Evolutionary conservation across 2,113 vertebrate species (phyloP).

Genomic region (Crotalus viridis): DNA sequence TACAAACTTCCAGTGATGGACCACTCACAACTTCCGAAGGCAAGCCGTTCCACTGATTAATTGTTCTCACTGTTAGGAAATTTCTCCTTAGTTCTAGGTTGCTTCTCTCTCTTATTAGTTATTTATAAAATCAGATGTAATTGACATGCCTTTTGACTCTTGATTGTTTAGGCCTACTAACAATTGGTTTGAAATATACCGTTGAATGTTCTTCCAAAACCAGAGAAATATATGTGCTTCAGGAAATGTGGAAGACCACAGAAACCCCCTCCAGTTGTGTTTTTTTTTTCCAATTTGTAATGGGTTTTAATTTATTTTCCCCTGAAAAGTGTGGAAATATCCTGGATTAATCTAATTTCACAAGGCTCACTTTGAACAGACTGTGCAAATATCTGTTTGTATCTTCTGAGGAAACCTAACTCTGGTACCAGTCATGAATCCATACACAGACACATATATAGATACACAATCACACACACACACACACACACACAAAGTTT

Average conservation of each 20-base stretch:
- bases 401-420: neutral
- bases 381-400: neutral
- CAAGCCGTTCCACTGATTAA: too few species aligned
- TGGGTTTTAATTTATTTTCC: neutral
- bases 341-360: neutral
- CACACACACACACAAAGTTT: neutral
- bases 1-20: too few species aligned
- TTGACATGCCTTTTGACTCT: neutral
- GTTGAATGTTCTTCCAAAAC: neutral
- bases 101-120: neutral
- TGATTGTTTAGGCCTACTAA: neutral
- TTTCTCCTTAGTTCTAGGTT: neutral
- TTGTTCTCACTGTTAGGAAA: neutral
- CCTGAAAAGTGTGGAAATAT: neutral
- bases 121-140: neutral
- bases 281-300: neutral
- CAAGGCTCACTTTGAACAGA: neutral
- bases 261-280: neutral
- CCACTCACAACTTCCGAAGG: too few species aligned
- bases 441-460: neutral
- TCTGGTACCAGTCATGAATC: neutral
- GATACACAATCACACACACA: neutral
- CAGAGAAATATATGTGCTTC: neutral
- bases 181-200: neutral
- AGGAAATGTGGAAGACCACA: neutral